These are phyloP conservation scores for Glaucomys volans DNA, from an alignment of 2,113 vertebrate genomes.

Conservation along the genomic window DNA sequence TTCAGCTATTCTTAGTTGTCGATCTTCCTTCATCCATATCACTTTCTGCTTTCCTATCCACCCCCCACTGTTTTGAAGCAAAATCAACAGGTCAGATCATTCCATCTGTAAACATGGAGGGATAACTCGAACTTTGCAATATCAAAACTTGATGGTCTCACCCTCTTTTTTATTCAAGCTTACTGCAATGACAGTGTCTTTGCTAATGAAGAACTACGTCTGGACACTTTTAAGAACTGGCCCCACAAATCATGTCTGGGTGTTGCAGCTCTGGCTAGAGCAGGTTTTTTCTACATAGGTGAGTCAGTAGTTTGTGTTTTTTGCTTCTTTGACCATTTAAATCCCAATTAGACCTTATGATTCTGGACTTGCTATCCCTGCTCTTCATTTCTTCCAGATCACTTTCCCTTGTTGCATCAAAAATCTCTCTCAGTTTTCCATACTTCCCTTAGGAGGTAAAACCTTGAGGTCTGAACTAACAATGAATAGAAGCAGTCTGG, in stretches of 20 bases:
- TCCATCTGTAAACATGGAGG: background rate
- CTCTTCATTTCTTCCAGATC: background rate
- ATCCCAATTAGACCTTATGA: background rate
- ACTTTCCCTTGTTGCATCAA: background rate
- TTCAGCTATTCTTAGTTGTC: background rate
- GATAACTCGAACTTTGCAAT: background rate
- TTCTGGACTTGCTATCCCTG: background rate
- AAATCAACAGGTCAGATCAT: no score
- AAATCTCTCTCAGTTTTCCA: background rate
- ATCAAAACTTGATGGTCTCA: background rate
- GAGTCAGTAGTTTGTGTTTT: background rate
- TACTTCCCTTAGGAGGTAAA: background rate
- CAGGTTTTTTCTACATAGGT: slow-evolving; percentile 69
- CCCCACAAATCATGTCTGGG: rapidly evolving
- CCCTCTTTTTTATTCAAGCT: background rate
- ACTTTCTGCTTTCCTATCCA: background rate
- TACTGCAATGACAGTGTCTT: slow-evolving; percentile 63
- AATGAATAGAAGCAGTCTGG: background rate
- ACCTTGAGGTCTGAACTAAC: background rate
- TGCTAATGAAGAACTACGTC: slow-evolving; percentile 40
- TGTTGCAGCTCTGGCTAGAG: slow-evolving; percentile 34
- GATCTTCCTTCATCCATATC: background rate
- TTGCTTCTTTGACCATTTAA: background rate
- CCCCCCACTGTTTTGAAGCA: background rate
- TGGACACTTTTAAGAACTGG: slow-evolving; percentile 57